Evolutionary conservation across 2,113 vertebrate genomes (phyloP).

Genomic region (Heteronetta atricapilla): DNA sequence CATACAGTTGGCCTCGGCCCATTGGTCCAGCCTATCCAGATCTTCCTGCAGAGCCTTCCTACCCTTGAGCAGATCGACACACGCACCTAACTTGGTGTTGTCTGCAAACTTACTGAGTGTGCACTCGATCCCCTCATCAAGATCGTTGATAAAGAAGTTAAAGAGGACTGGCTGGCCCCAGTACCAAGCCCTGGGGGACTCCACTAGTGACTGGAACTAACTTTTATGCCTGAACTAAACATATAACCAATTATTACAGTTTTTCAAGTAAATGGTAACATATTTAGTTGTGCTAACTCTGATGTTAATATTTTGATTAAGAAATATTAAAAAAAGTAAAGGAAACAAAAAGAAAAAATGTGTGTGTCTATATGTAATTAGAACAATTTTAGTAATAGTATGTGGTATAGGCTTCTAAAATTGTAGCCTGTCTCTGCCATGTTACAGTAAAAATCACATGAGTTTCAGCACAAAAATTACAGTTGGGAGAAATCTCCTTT

Average conservation of each 20-base stretch:
- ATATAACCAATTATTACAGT: neutral
- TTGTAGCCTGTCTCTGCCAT: neutral
- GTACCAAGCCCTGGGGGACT: too few relatives aligned
- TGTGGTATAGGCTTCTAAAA: neutral
- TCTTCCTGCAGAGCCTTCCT: too few relatives aligned
- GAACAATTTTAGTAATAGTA: neutral
- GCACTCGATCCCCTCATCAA: too few relatives aligned
- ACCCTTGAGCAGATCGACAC: too few relatives aligned
- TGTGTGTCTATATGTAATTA: neutral
- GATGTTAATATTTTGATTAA: neutral
- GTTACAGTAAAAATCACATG: neutral
- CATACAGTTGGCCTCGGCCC: too few relatives aligned
- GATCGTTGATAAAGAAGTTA: too few relatives aligned
- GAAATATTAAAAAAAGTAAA: neutral
- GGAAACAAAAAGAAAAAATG: neutral
- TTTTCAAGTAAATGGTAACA: neutral
- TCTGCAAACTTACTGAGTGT: too few relatives aligned
- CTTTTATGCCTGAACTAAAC: neutral
- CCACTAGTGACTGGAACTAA: too few relatives aligned
- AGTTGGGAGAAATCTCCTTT: neutral
- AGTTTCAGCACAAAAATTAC: neutral
- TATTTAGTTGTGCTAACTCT: neutral
- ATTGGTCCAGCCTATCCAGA: too few relatives aligned
- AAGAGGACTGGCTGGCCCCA: too few relatives aligned
- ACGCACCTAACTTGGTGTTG: too few relatives aligned